Percentiles rank a stretch among this genome's conserved stretches.
Evolutionary conservation across 92 coral and sea anemone species (phyloP).

Genomic region (Blastomussa wellsi): DNA sequence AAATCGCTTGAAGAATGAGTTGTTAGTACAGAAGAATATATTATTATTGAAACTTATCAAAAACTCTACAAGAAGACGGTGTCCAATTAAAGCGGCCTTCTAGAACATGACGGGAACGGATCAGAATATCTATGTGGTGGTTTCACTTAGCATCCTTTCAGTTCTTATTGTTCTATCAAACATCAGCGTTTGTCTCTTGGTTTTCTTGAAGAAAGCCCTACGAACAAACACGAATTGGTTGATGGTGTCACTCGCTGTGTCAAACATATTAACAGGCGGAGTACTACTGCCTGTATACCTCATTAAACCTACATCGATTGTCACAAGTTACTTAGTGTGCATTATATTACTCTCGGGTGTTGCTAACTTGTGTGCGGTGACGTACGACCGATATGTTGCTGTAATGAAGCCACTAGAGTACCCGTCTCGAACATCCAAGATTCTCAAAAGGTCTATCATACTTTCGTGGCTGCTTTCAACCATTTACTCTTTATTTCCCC

Average conservation of each 20-base stretch:
- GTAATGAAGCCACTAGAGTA: conserved; percentile 67
- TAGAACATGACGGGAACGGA: conserved; percentile 14
- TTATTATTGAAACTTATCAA: neutral
- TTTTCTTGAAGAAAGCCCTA: conserved; percentile 60
- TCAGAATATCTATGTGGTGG: conserved; percentile 35
- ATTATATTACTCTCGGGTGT: conserved; percentile 76
- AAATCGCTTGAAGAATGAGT: neutral
- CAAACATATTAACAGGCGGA: conserved; percentile 74
- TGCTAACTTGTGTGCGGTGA: conserved; percentile 75
- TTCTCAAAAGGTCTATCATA: conserved; percentile 38
- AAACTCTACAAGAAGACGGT: neutral
- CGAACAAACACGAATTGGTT: conserved; percentile 74
- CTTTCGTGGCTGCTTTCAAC: conserved; percentile 68
- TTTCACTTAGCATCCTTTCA: conserved; percentile 58
- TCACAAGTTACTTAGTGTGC: conserved; percentile 61
- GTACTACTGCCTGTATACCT: conserved; percentile 67
- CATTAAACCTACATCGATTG: conserved; percentile 62
- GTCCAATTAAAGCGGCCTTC: neutral
- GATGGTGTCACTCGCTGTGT: conserved; percentile 74
- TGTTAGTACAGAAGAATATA: neutral
- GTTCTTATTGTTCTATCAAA: conserved; percentile 59
- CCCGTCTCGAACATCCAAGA: conserved; percentile 54
- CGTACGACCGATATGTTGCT: conserved; percentile 78
- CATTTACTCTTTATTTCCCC: conserved; percentile 60
- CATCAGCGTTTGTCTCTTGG: conserved; percentile 70